These are phyloP conservation scores for Calypte anna DNA, from an alignment of 2,113 vertebrate species.

Conservation along the genomic window DNA sequence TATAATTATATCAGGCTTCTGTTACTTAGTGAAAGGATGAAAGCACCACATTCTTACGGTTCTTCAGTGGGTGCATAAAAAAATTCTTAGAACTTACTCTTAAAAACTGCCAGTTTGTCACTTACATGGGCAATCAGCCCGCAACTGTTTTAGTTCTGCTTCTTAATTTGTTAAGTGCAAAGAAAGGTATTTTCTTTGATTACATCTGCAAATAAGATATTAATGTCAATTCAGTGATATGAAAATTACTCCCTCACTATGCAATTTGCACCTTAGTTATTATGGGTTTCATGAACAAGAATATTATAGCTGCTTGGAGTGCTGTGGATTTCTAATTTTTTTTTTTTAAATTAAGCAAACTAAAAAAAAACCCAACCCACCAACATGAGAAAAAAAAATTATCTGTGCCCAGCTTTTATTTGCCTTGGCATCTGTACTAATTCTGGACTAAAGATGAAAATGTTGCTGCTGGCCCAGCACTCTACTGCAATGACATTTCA, in stretches of 20 bases:
- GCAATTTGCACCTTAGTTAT: constrained; percentile 73
- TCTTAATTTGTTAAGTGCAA: constrained; percentile 55
- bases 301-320: constrained; percentile 40
- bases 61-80: background rate
- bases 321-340: constrained; percentile 4
- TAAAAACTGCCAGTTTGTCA: constrained; percentile 18
- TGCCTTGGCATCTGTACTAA: background rate
- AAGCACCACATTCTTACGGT: background rate
- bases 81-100: background rate
- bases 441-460: constrained; percentile 14
- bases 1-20: background rate
- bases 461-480: background rate
- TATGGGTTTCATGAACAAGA: constrained; percentile 68
- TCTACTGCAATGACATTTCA: constrained; percentile 36
- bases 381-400: background rate
- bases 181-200: constrained; percentile 69
- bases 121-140: constrained; percentile 44
- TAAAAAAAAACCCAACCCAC: background rate
- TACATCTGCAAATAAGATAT: constrained; percentile 76
- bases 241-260: constrained; percentile 74
- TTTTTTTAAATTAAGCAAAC: constrained; percentile 36
- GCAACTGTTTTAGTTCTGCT: constrained; percentile 34
- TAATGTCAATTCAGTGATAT: constrained; percentile 73
- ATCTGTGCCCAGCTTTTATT: background rate
- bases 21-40: background rate